Evolutionary conservation across 2,113 vertebrate species (phyloP).

Genomic region (Campylorhamphus procurvoides): DNA sequence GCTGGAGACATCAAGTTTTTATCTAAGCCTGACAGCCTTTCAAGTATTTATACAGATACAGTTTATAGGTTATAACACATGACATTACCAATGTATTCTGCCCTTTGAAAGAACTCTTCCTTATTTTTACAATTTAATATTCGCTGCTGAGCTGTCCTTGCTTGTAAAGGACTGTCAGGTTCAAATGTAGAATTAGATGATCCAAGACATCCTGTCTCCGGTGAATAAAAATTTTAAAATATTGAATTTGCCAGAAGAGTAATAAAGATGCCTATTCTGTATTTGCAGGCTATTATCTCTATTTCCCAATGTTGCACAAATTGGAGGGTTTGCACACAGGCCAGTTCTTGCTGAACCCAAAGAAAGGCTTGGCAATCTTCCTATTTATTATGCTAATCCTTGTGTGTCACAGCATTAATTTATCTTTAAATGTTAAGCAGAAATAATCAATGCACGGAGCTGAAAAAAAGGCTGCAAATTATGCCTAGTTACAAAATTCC

Average conservation of each 20-base stretch:
- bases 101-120: not conserved
- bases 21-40: not conserved
- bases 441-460: not conserved
- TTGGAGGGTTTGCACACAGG: not conserved
- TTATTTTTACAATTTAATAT: constrained; percentile 48
- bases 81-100: constrained; percentile 3
- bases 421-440: not conserved
- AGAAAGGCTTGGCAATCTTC: not conserved
- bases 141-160: constrained; percentile 14
- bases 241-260: not conserved
- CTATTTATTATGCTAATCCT: not conserved
- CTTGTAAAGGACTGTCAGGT: constrained; percentile 39
- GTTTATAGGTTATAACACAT: not conserved
- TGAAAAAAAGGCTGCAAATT: not conserved
- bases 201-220: not conserved
- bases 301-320: not conserved
- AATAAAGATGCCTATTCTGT: not conserved
- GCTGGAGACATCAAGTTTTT: constrained; percentile 9
- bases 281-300: not conserved
- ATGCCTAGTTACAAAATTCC: not conserved
- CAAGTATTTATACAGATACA: not conserved
- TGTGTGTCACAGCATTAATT: not conserved
- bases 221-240: not conserved
- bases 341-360: not conserved
- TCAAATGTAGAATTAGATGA: constrained; percentile 48